Evolutionary conservation across 2,113 vertebrate genomes (phyloP).

Genomic region (Dascyllus trimaculatus): DNA sequence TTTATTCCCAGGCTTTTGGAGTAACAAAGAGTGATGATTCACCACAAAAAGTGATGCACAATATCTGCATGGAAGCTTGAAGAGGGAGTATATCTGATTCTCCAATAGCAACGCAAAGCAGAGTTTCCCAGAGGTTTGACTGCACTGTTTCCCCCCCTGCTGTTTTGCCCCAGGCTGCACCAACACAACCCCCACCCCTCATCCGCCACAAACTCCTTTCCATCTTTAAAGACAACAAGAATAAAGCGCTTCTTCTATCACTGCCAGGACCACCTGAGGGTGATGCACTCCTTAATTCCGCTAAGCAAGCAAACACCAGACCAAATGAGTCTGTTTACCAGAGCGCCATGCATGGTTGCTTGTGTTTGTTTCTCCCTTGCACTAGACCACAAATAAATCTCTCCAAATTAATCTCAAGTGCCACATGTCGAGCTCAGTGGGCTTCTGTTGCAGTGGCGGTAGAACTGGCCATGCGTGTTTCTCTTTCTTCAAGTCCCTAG

Average conservation of each 20-base stretch:
- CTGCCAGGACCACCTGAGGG: neutral
- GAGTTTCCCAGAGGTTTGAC: slow-evolving; percentile 9
- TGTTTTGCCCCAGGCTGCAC: slow-evolving; percentile 21
- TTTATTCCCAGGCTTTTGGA: slow-evolving; percentile 14
- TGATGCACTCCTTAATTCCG: neutral
- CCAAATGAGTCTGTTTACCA: slow-evolving; percentile 22
- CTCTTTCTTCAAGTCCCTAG: neutral
- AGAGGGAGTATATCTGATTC: slow-evolving; percentile 6
- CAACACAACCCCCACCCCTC: slow-evolving; percentile 4
- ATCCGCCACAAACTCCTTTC: neutral
- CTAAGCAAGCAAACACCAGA: slow-evolving; percentile 10
- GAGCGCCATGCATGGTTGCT: slow-evolving; percentile 20
- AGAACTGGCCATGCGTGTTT: neutral
- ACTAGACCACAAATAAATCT: slow-evolving; percentile 33
- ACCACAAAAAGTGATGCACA: slow-evolving; percentile 10
- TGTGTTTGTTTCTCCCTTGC: slow-evolving; percentile 18
- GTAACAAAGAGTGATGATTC: slow-evolving; percentile 3
- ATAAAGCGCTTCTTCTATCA: neutral
- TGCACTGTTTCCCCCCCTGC: slow-evolving; percentile 29
- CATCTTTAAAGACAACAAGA: slow-evolving; percentile 5
- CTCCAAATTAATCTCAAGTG: slow-evolving; percentile 51
- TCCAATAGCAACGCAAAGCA: neutral
- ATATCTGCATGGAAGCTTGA: neutral
- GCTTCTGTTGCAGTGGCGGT: slow-evolving; percentile 26
- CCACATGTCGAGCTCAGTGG: slow-evolving; percentile 37